A percentile compares a stretch with the other conserved stretches of the same genome.
These are phyloP conservation scores for Ormyrus pomaceus DNA, from an alignment of 2,888 invertebrate species.

Conservation along the genomic window DNA sequence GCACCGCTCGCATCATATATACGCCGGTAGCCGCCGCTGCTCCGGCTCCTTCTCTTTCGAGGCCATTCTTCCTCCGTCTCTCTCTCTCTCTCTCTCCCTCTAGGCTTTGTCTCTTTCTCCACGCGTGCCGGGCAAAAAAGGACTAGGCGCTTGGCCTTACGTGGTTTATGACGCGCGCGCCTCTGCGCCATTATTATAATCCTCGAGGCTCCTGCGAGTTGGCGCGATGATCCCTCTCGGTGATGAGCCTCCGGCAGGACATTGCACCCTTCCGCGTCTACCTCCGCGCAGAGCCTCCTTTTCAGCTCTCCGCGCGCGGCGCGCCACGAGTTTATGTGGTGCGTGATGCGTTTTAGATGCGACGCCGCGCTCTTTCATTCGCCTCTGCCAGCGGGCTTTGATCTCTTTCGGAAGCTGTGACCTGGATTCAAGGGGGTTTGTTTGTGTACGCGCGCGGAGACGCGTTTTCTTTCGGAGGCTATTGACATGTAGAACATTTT, in stretches of 20 bases:
- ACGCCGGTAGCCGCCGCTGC: no score
- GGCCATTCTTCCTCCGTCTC: neutral
- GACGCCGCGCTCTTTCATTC: neutral
- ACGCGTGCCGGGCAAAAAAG: conserved; percentile 21
- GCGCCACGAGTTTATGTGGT: neutral
- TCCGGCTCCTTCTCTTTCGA: no score
- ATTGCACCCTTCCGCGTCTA: conserved; percentile 23
- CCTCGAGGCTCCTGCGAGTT: conserved; percentile 7
- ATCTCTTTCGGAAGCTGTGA: neutral
- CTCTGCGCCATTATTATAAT: conserved; percentile 40
- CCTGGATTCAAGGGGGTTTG: no score
- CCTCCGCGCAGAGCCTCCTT: no score
- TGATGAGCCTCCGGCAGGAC: conserved; percentile 11
- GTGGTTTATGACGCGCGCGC: conserved; percentile 2
- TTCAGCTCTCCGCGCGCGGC: no score
- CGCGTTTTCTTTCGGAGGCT: neutral
- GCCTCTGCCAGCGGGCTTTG: neutral
- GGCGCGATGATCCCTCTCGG: neutral
- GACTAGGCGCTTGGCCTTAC: conserved; percentile 5
- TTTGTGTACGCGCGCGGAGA: neutral
- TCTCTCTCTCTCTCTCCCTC: neutral
- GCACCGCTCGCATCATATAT: no score
- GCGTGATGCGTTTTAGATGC: neutral
- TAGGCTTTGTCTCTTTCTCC: conserved; percentile 6
- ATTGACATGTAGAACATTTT: conserved; percentile 41